A percentile compares a stretch with the other conserved stretches of the same genome.
These are phyloP conservation scores for Mesembrinibis cayennensis DNA, from an alignment of 2,113 vertebrate genomes.

Conservation along the genomic window DNA sequence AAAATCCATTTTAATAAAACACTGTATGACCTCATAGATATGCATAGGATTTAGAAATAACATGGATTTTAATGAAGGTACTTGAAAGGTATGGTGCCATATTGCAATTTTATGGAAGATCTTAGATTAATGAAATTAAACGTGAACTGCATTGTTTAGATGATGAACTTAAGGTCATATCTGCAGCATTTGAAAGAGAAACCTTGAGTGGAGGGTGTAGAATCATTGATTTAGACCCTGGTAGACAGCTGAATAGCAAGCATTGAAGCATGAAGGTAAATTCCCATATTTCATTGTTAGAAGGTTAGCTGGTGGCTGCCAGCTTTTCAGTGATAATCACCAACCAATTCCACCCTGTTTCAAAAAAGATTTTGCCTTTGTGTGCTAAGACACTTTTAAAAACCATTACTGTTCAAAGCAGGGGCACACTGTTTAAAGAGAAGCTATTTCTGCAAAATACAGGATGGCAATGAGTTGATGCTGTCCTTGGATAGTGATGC, in stretches of 20 bases:
- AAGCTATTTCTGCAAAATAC: conserved; percentile 37
- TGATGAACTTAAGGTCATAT: conserved; percentile 72
- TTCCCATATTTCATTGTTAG: conserved; percentile 96
- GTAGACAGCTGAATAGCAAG: conserved; percentile 83
- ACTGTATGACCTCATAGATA: conserved; percentile 62
- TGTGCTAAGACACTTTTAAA: conserved; percentile 59
- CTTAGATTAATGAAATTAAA: conserved; percentile 76
- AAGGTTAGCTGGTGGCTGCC: conserved; percentile 86
- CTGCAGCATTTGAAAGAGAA: conserved; percentile 84
- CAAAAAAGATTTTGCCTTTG: conserved; percentile 62
- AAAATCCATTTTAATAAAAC: conserved; percentile 55
- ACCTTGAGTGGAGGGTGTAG: conserved; percentile 88
- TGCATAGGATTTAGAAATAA: conserved; percentile 68
- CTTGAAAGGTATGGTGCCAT: conserved; percentile 66
- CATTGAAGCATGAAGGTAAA: conserved; percentile 95
- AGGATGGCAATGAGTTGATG: background rate
- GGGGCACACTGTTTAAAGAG: conserved; percentile 37
- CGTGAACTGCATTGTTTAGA: conserved; percentile 67
- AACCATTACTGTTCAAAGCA: conserved; percentile 58
- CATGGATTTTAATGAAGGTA: conserved; percentile 62
- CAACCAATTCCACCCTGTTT: conserved; percentile 86
- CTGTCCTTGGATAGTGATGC: conserved; percentile 68
- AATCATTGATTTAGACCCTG: conserved; percentile 94
- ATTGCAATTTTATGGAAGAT: conserved; percentile 72
- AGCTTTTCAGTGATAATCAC: conserved; percentile 81